These are phyloP conservation scores for Ophion slaviceki DNA, from an alignment of 2,888 invertebrate species.

Conservation along the genomic window DNA sequence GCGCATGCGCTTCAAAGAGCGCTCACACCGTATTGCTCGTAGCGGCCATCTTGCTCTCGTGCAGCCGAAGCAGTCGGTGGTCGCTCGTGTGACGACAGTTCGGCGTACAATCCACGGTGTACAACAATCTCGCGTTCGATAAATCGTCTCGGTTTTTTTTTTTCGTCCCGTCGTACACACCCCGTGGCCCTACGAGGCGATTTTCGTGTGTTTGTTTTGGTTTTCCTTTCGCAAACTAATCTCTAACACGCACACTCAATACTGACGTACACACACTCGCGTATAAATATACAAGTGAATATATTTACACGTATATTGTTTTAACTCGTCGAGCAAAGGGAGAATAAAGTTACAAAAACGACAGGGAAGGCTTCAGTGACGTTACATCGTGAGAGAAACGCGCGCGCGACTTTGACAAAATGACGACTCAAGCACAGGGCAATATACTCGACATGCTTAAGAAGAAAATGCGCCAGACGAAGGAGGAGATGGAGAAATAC, in stretches of 20 bases:
- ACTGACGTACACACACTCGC: constrained; percentile 9
- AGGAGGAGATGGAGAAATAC: constrained; percentile 99
- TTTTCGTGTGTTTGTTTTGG: constrained; percentile 34
- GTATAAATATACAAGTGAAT: constrained; percentile 11
- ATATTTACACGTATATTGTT: constrained; percentile 14
- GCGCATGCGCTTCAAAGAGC: constrained; percentile 72
- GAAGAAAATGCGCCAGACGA: constrained; percentile 99
- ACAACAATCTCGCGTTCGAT: constrained; percentile 68
- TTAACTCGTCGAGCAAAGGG: neutral
- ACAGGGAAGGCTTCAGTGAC: constrained; percentile 25
- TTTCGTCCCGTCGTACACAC: neutral
- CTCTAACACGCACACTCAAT: neutral
- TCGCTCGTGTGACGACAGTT: constrained; percentile 78
- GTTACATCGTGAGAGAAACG: constrained; percentile 32
- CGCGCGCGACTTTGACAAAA: constrained; percentile 82
- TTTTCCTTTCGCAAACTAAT: constrained; percentile 10
- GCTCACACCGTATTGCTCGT: constrained; percentile 65
- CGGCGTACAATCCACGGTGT: constrained; percentile 69
- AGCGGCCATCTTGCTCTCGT: constrained; percentile 78
- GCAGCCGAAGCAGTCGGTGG: constrained; percentile 78
- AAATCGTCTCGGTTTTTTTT: constrained; percentile 26
- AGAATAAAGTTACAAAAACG: neutral
- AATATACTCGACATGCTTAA: constrained; percentile 98
- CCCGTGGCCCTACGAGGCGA: constrained; percentile 18
- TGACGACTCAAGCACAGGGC: constrained; percentile 96